These are phyloP conservation scores for Clarias fuscus DNA, from an alignment of 2,797 vertebrate genomes.

Conservation along the genomic window DNA sequence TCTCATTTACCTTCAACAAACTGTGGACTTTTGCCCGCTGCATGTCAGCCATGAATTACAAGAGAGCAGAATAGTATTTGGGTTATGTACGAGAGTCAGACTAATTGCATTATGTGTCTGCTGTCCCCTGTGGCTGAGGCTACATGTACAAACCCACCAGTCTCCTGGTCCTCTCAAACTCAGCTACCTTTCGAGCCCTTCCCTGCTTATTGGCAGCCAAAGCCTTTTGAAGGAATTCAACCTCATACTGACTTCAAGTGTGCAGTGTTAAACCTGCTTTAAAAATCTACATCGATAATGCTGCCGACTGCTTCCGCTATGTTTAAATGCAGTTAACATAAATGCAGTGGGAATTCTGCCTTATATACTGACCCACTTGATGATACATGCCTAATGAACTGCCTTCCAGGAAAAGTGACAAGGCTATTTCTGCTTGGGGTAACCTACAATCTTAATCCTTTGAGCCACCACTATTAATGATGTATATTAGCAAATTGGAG, in stretches of 20 bases:
- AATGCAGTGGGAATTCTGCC: background rate
- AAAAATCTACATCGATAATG: conserved; percentile 78
- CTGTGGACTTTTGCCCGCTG: conserved; percentile 62
- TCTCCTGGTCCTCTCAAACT: conserved; percentile 73
- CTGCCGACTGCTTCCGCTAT: conserved; percentile 76
- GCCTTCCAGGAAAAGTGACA: background rate
- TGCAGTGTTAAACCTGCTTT: conserved; percentile 78
- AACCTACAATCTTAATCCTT: no score
- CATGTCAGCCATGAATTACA: conserved; percentile 70
- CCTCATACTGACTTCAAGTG: conserved; percentile 71
- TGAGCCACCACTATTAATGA: background rate
- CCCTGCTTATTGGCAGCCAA: conserved; percentile 72
- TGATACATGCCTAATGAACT: background rate
- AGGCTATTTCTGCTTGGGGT: no score
- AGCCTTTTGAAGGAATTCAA: conserved; percentile 66
- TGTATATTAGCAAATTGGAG: background rate
- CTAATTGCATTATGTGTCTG: background rate
- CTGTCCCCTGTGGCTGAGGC: background rate
- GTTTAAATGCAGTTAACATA: conserved; percentile 79
- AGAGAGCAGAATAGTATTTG: background rate
- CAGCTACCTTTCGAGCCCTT: conserved; percentile 62
- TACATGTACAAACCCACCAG: conserved; percentile 66
- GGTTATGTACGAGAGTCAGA: background rate
- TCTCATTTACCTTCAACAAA: conserved; percentile 63
- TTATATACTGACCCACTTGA: no score